Percentiles rank a stretch among this genome's conserved stretches.
phyloP scores from a whole-genome alignment of 2,888 invertebrate genomes.

The Xanthorhoe spadicearia region DNA sequence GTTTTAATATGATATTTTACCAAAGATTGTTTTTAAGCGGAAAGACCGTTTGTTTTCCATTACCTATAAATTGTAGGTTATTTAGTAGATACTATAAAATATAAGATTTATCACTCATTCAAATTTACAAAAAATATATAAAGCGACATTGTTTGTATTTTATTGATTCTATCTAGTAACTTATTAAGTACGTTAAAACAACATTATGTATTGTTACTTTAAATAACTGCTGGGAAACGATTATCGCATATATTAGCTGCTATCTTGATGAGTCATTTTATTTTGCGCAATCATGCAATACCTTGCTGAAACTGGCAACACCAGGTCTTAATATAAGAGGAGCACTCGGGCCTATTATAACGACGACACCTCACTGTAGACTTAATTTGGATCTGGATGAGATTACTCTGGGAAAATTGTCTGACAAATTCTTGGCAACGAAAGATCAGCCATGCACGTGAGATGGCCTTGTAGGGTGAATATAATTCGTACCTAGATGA shows the following conservation, averaged over 20 bases:
- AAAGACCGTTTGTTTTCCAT: no score
- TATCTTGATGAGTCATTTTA: background rate
- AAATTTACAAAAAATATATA: no score
- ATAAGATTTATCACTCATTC: no score
- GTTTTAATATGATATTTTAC: no score
- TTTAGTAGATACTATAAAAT: no score
- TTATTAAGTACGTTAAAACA: no score
- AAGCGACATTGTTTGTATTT: no score
- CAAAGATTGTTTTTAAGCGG: no score
- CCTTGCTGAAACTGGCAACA: constrained; percentile 17
- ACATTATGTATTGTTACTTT: no score
- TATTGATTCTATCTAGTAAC: no score
- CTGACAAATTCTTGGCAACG: constrained; percentile 1
- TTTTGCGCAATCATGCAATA: background rate
- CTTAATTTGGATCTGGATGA: constrained; percentile 37
- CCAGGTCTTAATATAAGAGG: constrained; percentile 28
- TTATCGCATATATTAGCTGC: background rate
- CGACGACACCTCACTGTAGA: constrained; percentile 35
- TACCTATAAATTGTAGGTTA: no score
- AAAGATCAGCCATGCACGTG: background rate
- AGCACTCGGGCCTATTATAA: constrained; percentile 36
- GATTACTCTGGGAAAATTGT: constrained; percentile 25
- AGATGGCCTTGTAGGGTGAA: background rate
- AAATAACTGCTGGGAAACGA: background rate
- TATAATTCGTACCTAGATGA: no score